Percentiles rank a stretch among this genome's conserved stretches.
Conservation (phyloP, 2,797 vertebrate genomes). For the Sphenodon punctatus region DNA sequence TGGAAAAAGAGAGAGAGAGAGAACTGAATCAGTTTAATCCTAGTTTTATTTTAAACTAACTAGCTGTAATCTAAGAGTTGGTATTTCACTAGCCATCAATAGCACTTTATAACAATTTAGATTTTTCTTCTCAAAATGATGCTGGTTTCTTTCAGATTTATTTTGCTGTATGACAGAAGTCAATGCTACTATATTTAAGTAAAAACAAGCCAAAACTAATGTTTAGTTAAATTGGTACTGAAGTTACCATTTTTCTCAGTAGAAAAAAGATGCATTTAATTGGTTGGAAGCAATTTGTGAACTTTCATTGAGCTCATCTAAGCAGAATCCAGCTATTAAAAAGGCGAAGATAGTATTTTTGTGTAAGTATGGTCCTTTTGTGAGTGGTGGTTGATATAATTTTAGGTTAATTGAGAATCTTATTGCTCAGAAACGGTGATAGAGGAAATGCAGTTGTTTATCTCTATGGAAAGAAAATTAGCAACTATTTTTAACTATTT, state of each 20-base stretch:
- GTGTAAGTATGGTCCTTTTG: slow-evolving; percentile 11
- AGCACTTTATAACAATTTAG: too few relatives aligned
- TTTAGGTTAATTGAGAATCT: not conserved
- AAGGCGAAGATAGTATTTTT: not conserved
- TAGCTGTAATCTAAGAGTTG: not conserved
- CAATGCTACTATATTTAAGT: not conserved
- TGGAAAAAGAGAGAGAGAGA: not conserved
- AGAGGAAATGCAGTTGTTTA: slow-evolving; percentile 20
- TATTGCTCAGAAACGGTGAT: slow-evolving; percentile 5
- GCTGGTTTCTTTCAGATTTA: not conserved
- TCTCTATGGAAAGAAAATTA: slow-evolving; percentile 41
- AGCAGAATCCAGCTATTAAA: slow-evolving; percentile 22
- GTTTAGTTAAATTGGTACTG: not conserved
- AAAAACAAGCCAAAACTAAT: not conserved
- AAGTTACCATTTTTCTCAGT: slow-evolving; percentile 1
- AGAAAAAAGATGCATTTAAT: not conserved
- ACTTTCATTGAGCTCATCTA: not conserved
- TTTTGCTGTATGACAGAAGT: not conserved
- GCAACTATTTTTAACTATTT: slow-evolving; percentile 22
- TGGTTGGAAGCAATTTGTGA: not conserved
- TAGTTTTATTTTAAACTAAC: not conserved
- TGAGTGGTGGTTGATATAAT: slow-evolving; percentile 17
- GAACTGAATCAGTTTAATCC: not conserved
- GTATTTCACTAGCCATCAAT: too few relatives aligned
- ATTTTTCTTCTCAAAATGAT: not conserved